A percentile compares a stretch with the other conserved stretches of the same genome.
These are phyloP conservation scores for Mesodorylaimus sp. DNA, from an alignment of 2,888 invertebrate species.

Conservation along the genomic window DNA sequence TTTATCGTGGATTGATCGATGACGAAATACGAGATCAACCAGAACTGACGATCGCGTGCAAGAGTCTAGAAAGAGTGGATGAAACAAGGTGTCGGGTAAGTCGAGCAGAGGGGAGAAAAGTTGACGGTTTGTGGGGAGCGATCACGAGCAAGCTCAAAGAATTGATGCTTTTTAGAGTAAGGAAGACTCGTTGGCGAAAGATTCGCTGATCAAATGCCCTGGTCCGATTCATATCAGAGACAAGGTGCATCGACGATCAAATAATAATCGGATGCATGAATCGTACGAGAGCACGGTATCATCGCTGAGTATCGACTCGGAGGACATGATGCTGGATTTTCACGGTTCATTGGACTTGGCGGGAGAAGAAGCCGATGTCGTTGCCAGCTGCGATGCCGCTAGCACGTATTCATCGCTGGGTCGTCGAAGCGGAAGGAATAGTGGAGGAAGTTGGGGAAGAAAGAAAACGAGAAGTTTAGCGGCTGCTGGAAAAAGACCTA, in stretches of 20 bases:
- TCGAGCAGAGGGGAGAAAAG: constrained; percentile 50
- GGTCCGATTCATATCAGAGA: constrained; percentile 12
- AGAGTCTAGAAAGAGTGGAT: no score
- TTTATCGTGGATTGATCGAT: constrained; percentile 42
- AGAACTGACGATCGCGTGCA: constrained; percentile 38
- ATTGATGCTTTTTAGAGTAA: no score
- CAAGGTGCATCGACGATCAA: constrained; percentile 39
- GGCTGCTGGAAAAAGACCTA: no score
- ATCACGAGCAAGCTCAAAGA: no score
- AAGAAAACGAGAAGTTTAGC: no score
- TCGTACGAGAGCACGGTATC: constrained; percentile 35
- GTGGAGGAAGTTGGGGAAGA: not conserved
- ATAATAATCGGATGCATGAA: constrained; percentile 37
- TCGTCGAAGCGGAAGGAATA: not conserved
- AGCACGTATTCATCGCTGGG: not conserved
- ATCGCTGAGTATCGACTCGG: constrained; percentile 65
- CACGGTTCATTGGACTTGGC: constrained; percentile 33
- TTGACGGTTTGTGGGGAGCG: no score
- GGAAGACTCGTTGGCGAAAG: no score
- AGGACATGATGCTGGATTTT: constrained; percentile 70
- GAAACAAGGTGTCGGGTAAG: no score
- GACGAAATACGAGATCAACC: constrained; percentile 82
- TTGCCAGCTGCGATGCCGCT: not conserved
- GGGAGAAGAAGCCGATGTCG: not conserved
- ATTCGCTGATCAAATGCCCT: constrained; percentile 9